phyloP scores from a whole-genome alignment of 2,113 vertebrate genomes.

The Tenrec ecaudatus region DNA sequence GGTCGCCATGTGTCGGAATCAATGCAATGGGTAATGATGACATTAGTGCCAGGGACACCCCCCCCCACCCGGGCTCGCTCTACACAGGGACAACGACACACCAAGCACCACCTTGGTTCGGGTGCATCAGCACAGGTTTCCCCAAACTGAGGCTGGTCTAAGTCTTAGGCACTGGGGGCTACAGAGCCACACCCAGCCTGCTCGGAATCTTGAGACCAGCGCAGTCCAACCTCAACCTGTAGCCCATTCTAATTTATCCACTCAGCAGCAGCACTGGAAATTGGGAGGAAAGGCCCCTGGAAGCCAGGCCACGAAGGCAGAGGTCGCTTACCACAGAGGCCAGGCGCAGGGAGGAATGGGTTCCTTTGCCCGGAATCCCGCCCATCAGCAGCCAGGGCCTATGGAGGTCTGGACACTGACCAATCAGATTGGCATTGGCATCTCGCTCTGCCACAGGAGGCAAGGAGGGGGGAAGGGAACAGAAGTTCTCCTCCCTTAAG shows the following conservation, averaged over 20 bases:
- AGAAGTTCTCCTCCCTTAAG: conserved; percentile 9
- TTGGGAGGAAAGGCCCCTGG: background rate
- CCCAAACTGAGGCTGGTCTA: background rate
- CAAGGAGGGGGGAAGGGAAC: no score
- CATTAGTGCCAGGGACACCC: background rate
- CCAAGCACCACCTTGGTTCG: background rate
- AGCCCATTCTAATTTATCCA: background rate
- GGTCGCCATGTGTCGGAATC: background rate
- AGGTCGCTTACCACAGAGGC: background rate
- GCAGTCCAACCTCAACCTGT: background rate
- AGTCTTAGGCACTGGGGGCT: background rate
- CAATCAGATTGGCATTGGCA: background rate
- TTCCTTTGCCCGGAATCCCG: background rate
- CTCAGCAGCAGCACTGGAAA: background rate
- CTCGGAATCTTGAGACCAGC: background rate
- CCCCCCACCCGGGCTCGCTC: background rate
- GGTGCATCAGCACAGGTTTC: background rate
- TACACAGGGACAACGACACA: background rate
- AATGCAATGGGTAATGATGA: background rate
- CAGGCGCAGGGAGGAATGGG: background rate
- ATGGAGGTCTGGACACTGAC: background rate
- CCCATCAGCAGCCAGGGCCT: background rate
- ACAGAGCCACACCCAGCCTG: background rate
- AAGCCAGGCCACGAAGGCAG: background rate
- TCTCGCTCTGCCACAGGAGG: background rate